Evolutionary conservation across 1,140 invertebrate genomes (phyloP).

Genomic region (Bombus pyrosoma): DNA sequence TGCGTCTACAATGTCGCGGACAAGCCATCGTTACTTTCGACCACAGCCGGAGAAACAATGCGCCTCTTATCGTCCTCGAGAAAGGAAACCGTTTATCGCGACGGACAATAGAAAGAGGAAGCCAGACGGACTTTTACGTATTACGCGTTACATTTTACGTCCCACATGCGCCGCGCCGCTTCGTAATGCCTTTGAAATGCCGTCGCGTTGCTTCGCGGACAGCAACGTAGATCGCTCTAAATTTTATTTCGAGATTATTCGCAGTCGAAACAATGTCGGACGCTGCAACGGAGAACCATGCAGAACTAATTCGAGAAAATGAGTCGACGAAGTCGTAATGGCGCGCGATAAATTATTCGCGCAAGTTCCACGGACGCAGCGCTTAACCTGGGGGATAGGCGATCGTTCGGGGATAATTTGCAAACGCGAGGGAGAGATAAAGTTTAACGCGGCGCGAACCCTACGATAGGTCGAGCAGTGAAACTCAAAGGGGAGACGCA

Average conservation of each 20-base stretch:
- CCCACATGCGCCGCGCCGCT: neutral
- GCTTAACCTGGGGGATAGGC: neutral
- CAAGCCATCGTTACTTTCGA: neutral
- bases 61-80: slow-evolving; percentile 30
- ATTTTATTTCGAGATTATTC: neutral
- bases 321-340: neutral
- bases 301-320: neutral
- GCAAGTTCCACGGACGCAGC: neutral
- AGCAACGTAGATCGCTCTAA: neutral
- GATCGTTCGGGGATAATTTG: neutral
- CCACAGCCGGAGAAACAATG: slow-evolving; percentile 19
- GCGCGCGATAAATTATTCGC: neutral
- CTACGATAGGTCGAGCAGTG: neutral
- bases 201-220: neutral
- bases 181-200: neutral
- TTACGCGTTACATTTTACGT: slow-evolving; percentile 22
- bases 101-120: slow-evolving; percentile 54
- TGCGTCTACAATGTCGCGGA: neutral
- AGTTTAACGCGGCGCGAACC: slow-evolving; percentile 12
- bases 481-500: neutral
- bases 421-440: neutral
- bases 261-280: no score
- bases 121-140: slow-evolving; percentile 26
- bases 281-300: neutral
- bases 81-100: slow-evolving; percentile 55